phyloP scores from a whole-genome alignment of 2,113 vertebrate genomes.

The Herpetotheres cachinnans region DNA sequence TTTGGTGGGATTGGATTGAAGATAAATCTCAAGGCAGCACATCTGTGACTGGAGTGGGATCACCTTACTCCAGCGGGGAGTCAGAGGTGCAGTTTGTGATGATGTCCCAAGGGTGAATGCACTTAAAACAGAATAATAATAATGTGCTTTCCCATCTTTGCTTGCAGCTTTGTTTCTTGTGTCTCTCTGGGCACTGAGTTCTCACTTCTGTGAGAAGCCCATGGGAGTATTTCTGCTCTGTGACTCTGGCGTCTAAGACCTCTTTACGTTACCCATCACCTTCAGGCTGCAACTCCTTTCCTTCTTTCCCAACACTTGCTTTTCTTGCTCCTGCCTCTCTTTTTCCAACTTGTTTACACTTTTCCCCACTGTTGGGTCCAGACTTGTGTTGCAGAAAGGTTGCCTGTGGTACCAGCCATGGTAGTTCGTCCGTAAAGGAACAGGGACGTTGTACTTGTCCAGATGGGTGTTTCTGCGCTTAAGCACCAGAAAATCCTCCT shows the following conservation, averaged over 20 bases:
- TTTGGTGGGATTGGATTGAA: not conserved
- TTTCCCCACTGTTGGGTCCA: not conserved
- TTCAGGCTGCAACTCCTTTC: not conserved
- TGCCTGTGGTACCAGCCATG: accelerated
- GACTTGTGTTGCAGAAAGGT: not conserved
- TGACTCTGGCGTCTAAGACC: not conserved
- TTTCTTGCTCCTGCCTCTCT: not conserved
- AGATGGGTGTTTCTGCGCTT: not conserved
- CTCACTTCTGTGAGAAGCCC: not conserved
- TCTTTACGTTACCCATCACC: not conserved
- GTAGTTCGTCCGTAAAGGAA: not conserved
- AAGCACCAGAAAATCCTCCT: not conserved
- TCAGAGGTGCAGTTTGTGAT: not conserved
- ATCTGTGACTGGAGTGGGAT: not conserved
- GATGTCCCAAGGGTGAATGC: not conserved
- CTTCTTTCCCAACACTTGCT: not conserved
- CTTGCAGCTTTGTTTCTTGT: not conserved
- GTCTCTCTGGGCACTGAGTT: not conserved
- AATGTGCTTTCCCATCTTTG: not conserved
- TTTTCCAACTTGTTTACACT: not conserved
- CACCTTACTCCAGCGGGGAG: not conserved
- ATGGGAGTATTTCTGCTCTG: not conserved
- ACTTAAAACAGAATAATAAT: not conserved
- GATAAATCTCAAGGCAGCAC: not conserved
- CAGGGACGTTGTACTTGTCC: not conserved